Evolutionary conservation across 2,113 vertebrate species (phyloP).

Genomic region (Panthera leo): DNA sequence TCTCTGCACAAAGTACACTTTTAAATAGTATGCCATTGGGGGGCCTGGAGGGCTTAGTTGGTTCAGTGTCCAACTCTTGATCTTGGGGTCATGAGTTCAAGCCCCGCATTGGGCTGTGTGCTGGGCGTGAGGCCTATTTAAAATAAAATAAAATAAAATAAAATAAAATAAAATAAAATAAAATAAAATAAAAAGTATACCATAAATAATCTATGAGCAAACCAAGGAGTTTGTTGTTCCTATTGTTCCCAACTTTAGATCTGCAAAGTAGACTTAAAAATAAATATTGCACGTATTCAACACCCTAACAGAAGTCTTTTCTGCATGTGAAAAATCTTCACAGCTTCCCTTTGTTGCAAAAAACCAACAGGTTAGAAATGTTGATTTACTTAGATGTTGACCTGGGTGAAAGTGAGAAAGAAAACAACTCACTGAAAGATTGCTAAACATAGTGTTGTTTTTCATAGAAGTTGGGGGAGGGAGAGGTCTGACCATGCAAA

Average conservation of each 20-base stretch:
- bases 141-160: no score
- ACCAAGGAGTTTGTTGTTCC: neutral
- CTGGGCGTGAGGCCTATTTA: no score
- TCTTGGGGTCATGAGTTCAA: no score
- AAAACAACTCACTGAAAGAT: neutral
- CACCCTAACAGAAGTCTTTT: neutral
- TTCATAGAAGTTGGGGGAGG: neutral
- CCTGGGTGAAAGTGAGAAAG: neutral
- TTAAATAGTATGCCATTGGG: neutral
- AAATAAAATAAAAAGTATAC: neutral
- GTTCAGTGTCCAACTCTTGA: no score
- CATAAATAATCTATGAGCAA: neutral
- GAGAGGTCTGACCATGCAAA: neutral
- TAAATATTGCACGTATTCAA: neutral
- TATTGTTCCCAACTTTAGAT: neutral
- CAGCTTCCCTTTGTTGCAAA: neutral
- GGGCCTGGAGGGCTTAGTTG: no score
- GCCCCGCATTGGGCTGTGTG: no score
- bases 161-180: neutral
- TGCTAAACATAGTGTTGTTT: neutral
- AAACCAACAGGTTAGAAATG: neutral
- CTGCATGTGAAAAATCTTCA: neutral
- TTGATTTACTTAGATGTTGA: neutral
- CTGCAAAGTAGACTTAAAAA: neutral
- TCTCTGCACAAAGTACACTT: constrained; percentile 10